phyloP scores from a whole-genome alignment of 1,140 invertebrate species.

The Drosophila melanica region DNA sequence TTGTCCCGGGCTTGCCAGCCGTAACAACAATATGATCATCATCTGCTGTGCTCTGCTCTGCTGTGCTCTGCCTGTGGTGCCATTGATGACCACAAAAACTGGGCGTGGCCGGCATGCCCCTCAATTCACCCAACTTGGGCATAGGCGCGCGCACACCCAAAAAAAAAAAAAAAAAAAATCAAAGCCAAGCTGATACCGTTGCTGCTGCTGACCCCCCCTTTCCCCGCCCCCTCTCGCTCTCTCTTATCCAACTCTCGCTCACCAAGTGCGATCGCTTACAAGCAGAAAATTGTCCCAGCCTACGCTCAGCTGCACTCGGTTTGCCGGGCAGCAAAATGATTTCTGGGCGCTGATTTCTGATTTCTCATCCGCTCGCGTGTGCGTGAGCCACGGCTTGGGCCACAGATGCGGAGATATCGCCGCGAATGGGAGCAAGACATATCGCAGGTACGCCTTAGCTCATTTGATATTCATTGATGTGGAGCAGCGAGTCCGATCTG shows the following conservation, averaged over 20 bases:
- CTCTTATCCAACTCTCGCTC: background rate
- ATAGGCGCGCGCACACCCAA: constrained; percentile 61
- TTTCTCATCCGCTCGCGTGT: constrained; percentile 60
- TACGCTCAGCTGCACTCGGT: constrained; percentile 61
- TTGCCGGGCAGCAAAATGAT: constrained; percentile 39
- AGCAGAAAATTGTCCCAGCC: constrained; percentile 77
- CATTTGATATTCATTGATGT: constrained; percentile 81
- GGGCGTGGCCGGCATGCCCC: constrained; percentile 76
- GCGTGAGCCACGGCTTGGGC: constrained; percentile 50
- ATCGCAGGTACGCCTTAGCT: constrained; percentile 66
- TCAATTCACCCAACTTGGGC: constrained; percentile 73
- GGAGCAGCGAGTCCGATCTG: constrained; percentile 58
- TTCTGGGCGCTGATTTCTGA: constrained; percentile 58
- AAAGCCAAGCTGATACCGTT: constrained; percentile 28
- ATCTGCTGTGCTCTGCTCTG: constrained; percentile 17
- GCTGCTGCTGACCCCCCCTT: background rate
- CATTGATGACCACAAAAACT: constrained; percentile 80
- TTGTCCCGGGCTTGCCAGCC: constrained; percentile 55
- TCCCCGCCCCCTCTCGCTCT: background rate
- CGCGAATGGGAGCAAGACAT: constrained; percentile 77
- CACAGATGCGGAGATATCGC: constrained; percentile 55
- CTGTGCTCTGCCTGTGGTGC: constrained; percentile 55
- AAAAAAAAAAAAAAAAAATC: constrained; percentile 35
- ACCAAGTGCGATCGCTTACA: constrained; percentile 76
- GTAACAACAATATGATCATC: constrained; percentile 67